Percentiles rank a stretch among this genome's conserved stretches.
phyloP scores from a whole-genome alignment of 2,797 vertebrate species.

The Catamblyrhynchus diadema region DNA sequence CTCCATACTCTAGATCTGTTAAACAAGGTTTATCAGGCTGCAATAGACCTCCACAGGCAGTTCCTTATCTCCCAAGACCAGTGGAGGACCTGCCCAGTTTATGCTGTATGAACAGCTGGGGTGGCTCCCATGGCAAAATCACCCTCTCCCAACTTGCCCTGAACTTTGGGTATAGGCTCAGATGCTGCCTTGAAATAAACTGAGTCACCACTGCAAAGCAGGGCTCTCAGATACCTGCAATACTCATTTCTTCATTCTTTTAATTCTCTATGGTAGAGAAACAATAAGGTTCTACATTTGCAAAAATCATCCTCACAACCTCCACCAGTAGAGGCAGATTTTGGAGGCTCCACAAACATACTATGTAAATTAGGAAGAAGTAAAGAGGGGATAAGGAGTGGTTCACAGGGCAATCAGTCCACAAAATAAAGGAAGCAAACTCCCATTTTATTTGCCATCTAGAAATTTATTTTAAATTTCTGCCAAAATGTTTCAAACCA shows the following conservation, averaged over 20 bases:
- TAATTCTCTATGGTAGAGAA: not conserved
- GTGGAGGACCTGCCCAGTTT: not conserved
- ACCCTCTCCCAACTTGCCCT: not conserved
- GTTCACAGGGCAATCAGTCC: not conserved
- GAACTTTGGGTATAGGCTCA: not conserved
- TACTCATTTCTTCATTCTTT: not conserved
- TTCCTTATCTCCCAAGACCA: not conserved
- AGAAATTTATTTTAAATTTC: not conserved
- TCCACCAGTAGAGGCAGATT: rapidly evolving
- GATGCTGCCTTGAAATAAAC: not conserved
- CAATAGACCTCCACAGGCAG: not conserved
- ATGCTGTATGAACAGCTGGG: not conserved
- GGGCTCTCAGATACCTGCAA: not conserved
- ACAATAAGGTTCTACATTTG: not conserved
- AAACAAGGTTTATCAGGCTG: not conserved
- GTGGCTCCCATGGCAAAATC: not conserved
- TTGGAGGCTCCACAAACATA: not conserved
- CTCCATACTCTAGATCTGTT: not conserved
- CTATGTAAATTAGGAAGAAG: not conserved
- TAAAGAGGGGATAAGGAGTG: not conserved
- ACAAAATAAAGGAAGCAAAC: not conserved
- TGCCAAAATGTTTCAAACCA: not conserved
- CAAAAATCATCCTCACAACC: not conserved
- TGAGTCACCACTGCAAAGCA: not conserved
- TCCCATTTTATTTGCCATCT: not conserved